These are phyloP conservation scores for Podarcis muralis DNA, from an alignment of 2,113 vertebrate genomes.

Conservation along the genomic window DNA sequence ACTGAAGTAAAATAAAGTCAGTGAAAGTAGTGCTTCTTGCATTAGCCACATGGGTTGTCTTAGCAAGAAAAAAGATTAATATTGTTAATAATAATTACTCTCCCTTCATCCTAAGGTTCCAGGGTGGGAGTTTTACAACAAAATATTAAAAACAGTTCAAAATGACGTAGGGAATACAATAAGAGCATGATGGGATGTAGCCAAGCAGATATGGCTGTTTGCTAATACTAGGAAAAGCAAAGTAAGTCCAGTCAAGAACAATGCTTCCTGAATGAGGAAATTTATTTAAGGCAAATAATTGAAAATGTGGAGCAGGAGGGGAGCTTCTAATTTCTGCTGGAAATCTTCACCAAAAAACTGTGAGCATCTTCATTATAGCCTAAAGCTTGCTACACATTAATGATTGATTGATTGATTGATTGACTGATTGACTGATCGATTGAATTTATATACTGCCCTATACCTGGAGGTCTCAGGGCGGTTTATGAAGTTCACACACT, in stretches of 20 bases:
- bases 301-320: neutral
- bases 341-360: neutral
- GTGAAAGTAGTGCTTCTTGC: neutral
- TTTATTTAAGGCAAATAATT: neutral
- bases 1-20: neutral
- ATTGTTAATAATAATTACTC: too few relatives aligned
- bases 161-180: neutral
- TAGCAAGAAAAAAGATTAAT: neutral
- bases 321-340: neutral
- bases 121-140: too few relatives aligned
- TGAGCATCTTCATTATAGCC: neutral
- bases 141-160: too few relatives aligned
- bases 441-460: too few relatives aligned
- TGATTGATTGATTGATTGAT: too few relatives aligned
- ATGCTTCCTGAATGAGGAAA: neutral
- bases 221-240: neutral
- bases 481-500: neutral
- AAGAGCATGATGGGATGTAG: neutral
- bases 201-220: neutral
- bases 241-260: neutral
- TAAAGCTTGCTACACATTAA: neutral
- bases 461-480: too few relatives aligned
- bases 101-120: too few relatives aligned
- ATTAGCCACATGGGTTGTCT: neutral
- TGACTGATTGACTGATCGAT: too few relatives aligned